Conservation (phyloP, 2,113 vertebrate genomes). For the Heterotilapia buettikoferi region DNA sequence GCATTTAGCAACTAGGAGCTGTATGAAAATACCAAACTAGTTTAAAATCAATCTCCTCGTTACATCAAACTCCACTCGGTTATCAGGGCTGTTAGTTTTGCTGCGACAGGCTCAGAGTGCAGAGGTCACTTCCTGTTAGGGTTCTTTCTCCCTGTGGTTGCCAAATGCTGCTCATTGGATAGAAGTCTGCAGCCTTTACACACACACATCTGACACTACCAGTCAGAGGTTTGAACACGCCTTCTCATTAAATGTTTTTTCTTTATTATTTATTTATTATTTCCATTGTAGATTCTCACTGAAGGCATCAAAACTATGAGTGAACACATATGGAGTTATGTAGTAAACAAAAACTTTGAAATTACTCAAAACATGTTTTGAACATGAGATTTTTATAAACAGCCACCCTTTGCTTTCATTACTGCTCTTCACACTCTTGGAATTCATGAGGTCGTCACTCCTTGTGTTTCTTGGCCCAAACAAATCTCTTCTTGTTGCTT, state of each 20-base stretch:
- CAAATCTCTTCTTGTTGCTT: background rate
- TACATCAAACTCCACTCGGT: rapidly evolving
- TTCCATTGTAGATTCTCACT: background rate
- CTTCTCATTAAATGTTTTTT: rapidly evolving
- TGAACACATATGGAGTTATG: background rate
- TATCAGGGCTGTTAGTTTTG: background rate
- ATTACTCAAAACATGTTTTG: background rate
- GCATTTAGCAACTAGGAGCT: background rate
- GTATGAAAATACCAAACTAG: background rate
- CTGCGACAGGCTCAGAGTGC: background rate
- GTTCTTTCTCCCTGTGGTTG: background rate
- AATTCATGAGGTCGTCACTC: background rate
- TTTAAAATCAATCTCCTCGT: background rate
- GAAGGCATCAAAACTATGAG: background rate
- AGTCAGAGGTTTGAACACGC: background rate
- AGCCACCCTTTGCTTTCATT: background rate
- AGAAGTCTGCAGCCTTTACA: background rate
- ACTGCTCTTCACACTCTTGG: background rate
- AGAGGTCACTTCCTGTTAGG: background rate
- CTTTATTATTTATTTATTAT: rapidly evolving
- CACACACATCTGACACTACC: rapidly evolving
- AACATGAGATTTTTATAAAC: rapidly evolving
- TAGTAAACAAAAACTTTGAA: background rate
- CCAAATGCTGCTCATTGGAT: background rate
- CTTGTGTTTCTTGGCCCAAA: background rate